Evolutionary conservation across 2,113 vertebrate species (phyloP).

Genomic region (Cephalopterus ornatus): DNA sequence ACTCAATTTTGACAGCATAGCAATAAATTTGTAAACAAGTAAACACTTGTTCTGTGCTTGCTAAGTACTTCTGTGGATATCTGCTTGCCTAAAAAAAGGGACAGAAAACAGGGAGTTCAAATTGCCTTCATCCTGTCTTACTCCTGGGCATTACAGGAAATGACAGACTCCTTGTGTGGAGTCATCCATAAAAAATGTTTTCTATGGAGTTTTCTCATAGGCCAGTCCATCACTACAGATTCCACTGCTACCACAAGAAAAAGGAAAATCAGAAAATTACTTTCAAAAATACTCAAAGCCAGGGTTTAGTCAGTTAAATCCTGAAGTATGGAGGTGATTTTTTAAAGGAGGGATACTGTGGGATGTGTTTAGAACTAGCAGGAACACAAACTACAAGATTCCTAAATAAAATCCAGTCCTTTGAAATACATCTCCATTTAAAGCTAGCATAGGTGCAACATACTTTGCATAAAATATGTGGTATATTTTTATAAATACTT

Average conservation of each 20-base stretch:
- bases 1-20: background rate
- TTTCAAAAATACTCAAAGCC: background rate
- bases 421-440: background rate
- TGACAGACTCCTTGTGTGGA: background rate
- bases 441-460: background rate
- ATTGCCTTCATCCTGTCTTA: background rate
- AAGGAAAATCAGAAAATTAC: background rate
- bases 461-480: background rate
- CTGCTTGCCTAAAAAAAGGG: background rate
- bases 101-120: background rate
- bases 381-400: background rate
- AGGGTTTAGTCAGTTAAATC: background rate
- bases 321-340: background rate
- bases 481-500: background rate
- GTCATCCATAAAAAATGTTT: background rate
- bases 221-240: background rate
- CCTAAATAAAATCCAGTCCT: background rate
- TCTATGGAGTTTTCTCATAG: background rate
- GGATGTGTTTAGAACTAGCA: background rate
- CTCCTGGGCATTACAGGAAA: background rate
- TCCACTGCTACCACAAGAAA: background rate
- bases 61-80: background rate
- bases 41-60: background rate
- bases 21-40: too few relatives aligned
- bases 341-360: background rate